Evolutionary conservation across 2,113 vertebrate genomes (phyloP), one percentile per base, ranked within the genome.

Genomic region (Ramphastos sulfuratus): DNA sequence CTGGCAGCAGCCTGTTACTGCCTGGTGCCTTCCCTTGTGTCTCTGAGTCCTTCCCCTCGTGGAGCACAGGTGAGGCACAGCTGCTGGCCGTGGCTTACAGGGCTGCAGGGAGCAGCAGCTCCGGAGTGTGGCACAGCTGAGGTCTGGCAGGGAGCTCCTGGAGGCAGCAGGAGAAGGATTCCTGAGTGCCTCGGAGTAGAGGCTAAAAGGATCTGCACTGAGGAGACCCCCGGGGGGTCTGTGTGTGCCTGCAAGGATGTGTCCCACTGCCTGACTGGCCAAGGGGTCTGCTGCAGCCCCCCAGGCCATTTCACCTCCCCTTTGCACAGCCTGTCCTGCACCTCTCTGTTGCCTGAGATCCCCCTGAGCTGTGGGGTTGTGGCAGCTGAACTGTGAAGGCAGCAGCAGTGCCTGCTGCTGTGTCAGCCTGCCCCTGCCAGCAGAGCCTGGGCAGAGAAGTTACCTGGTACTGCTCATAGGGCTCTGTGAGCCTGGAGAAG

Each of bases 111-210:
- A 97, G 87, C 94, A 98, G 86, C 94, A 98, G 65, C 95, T 97
- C 39, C 96, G 90, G 94, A 97, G 97, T 6, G 78, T 98, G 66
- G 82, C 96, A 88, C 95, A 94, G 91, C 90, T 98, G 84, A 96
- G 97, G 16, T 98, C 98, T 50, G 84, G 98, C 37, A 20, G 61
- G 44, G 97, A 98, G 83, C 96, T 98, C 90, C 83, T 98, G 95
- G 97, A 96, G 77, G 94, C 94, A 55, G 97, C 96, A 91, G 97
- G 97, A 33, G 95, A 97, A 77, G 97, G 76, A 84, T 96, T 97
- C 92, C 96, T 98, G 83, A 94, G 94, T 1, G 73, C 96, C 31
- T 28, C 42, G 0, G 97, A 98, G 67, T 97, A 97, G 94, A 52
- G 77, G 98, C 98, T 99, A 89, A 96, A 91, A 63, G 33, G 33